phyloP scores from a whole-genome alignment of 2,113 vertebrate genomes.

The Bujurquina vittata region DNA sequence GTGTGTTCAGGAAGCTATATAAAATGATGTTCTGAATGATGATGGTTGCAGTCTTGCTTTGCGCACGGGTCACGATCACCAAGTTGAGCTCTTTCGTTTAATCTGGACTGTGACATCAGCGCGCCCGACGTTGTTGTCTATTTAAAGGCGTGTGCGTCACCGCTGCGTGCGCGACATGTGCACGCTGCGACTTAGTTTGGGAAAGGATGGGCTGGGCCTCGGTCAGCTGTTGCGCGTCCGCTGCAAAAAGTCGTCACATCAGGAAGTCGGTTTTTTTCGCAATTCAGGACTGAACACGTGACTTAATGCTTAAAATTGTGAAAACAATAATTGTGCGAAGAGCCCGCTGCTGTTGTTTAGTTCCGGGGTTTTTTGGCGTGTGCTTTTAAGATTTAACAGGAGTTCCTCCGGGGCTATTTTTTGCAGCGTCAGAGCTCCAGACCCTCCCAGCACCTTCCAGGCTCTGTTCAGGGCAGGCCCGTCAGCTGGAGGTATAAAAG shows the following conservation, averaged over 20 bases:
- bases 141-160: conserved; percentile 77
- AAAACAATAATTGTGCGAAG: accelerated
- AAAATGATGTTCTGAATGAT: conserved; percentile 46
- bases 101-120: conserved; percentile 71
- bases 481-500: conserved; percentile 68
- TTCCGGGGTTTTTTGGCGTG: neutral
- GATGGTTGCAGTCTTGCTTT: neutral
- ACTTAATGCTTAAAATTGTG: neutral
- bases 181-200: conserved; percentile 66
- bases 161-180: conserved; percentile 31
- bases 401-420: neutral
- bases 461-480: conserved; percentile 28
- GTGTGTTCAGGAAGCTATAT: conserved; percentile 52
- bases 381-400: neutral
- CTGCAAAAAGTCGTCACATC: conserved; percentile 37
- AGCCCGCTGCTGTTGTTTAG: accelerated
- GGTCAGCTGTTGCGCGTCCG: conserved; percentile 71
- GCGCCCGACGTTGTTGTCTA: conserved; percentile 64
- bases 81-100: conserved; percentile 42
- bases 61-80: neutral
- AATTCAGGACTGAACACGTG: accelerated
- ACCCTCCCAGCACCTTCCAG: conserved; percentile 67
- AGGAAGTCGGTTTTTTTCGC: neutral
- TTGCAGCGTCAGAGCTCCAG: conserved; percentile 43
- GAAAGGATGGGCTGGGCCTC: conserved; percentile 55